Base-by-base conservation (phyloP, 2,888 invertebrate genomes). In the Polydesmus complanatus region DNA sequence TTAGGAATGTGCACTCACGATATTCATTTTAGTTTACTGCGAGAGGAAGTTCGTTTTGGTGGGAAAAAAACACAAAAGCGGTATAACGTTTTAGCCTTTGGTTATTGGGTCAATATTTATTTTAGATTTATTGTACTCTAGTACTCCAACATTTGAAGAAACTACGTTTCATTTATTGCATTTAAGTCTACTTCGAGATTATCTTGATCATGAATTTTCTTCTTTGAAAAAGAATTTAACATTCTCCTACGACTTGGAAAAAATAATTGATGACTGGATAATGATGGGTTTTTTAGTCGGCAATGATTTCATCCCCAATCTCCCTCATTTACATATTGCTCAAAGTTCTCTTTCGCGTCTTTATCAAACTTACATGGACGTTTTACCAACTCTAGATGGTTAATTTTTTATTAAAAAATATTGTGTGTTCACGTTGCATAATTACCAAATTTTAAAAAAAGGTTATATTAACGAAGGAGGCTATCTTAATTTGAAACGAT, bases 181-280 rank as follows among this genome's bases (percentile, higher is more conserved):
- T 73, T 78, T 97, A 67, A 93, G 93, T 0, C 75, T 97, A 56
- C 78, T 98, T 72, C 79, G 94, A 67, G 94, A 95, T 69, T 97
- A 97, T 74, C 77, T 97, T 66, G 88, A 90, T 69, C 81, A 90
- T 73, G 96, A 97, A 73, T 97, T 97, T 74, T 64, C 81, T 63
- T 68, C 76, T 0, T 72, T 90, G n/a, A 84, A 83, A 69, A 77
- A 79, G 5, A 78, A 79, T 19, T 70, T 90, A 5, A 76, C 81
- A 0, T 91, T 95, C 73, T 74, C 77, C 1, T 95, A 82, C 73
- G 85, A 94, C 72, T 79, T 95, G 67, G 93, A 96, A 71, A 84
- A 84, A 65, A 82, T 98, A 59, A 91, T 97, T 26, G 97, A 98
- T 71, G 97, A 98, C 73, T 98, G 97, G 96, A 86, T 97, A 27